Base-by-base conservation (phyloP, 1,140 invertebrate species). In the Diuraphis noxia region DNA sequence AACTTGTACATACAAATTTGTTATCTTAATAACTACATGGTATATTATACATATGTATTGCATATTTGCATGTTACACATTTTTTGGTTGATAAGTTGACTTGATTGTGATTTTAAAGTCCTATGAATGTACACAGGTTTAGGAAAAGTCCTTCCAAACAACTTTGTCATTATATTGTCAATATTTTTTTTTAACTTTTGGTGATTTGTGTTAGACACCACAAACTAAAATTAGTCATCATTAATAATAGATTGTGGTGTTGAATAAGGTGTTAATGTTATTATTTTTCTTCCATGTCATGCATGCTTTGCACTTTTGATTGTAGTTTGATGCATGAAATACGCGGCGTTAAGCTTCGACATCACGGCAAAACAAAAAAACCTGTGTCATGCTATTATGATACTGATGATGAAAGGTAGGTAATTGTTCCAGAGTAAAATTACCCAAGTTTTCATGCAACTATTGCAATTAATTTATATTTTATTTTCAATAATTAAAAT, bases 301-400 rank as follows among this genome's bases (percentile, higher is more conserved):
- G 86, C 86, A 88, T 88, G 86, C 86, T 72, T 56, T 88, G 52
- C 86, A 88, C 52, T 88, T 88, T 88, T 88, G 49, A 88, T 88
- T 88, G 36, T 88, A 88, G 86, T 56, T 52, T 56, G 52, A 88
- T 88, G 86, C 86, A 88, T 88, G 86, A 63, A 88, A 88, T 56
- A 56, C 23, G 4, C 36, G 52, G 52, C 36, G 86, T 88, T 63
- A 88, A 88, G 86, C 86, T 88, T 88, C 86, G 86, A 63, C 86
- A 40, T 10, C 46, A 72, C n/a, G 86, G 52, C 36, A 88, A 88
- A 88, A 63, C 34, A 88, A 88, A 88, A 56, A 88, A 88, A 88
- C 8, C 52, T 6, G 25, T 63, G 52, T 88, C 86, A 38, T 88
- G 86, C 34, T 88, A 88, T 88, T 88, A 88, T 88, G 86, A 88